Conservation (phyloP, 2,888 invertebrate species). For the Drosophila nr. fundita region DNA sequence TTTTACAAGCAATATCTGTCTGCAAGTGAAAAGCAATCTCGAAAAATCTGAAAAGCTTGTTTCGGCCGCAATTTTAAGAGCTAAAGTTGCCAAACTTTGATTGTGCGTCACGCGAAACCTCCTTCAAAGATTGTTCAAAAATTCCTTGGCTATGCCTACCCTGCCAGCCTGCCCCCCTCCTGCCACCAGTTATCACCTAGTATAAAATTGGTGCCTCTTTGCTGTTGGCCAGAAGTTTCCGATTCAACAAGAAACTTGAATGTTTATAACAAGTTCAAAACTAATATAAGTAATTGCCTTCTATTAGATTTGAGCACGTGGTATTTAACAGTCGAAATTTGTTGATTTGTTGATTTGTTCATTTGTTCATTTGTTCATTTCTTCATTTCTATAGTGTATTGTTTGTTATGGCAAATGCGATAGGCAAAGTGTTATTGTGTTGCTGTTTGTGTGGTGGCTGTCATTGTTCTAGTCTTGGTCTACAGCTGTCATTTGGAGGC, state of each 20-base stretch:
- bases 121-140: neutral
- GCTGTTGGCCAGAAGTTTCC: neutral
- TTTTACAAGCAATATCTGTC: neutral
- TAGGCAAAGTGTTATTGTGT: constrained; percentile 46
- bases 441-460: constrained; percentile 49
- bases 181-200: neutral
- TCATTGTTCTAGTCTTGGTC: constrained; percentile 57
- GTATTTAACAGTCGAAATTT: constrained; percentile 31
- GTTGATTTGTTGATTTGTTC: constrained; percentile 13
- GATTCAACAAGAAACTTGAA: neutral
- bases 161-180: neutral
- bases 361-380: constrained; percentile 15
- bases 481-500: constrained; percentile 74
- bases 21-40: neutral
- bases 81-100: neutral
- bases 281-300: neutral
- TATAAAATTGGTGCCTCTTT: neutral
- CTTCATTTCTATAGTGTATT: constrained; percentile 9
- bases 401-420: constrained; percentile 22
- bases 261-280: neutral
- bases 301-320: constrained; percentile 1
- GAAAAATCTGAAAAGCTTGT: neutral
- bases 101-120: neutral
- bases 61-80: neutral
- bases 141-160: neutral